A percentile compares a stretch with the other conserved stretches of the same genome.
phyloP scores from a whole-genome alignment of 2,888 invertebrate genomes.

The Eristalis intricaria region DNA sequence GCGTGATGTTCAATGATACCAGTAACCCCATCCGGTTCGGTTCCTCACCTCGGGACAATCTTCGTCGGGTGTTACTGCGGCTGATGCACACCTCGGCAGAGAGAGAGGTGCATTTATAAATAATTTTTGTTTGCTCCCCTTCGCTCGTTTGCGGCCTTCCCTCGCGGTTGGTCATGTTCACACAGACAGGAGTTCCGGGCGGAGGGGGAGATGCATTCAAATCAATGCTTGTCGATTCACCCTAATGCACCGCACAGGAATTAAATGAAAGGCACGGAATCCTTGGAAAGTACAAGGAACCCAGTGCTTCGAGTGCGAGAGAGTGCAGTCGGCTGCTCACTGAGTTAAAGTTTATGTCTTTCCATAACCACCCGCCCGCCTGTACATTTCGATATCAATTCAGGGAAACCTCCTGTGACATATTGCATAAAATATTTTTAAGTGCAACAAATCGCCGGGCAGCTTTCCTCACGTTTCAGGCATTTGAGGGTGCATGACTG shows the following conservation, averaged over 20 bases:
- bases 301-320: slow-evolving; percentile 5
- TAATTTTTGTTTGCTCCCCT: slow-evolving; percentile 64
- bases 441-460: slow-evolving; percentile 61
- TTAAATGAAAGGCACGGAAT: slow-evolving; percentile 52
- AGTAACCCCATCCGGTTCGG: slow-evolving; percentile 39
- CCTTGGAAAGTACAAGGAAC: slow-evolving; percentile 61
- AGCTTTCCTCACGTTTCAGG: slow-evolving; percentile 60
- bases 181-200: neutral
- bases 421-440: slow-evolving; percentile 65
- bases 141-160: slow-evolving; percentile 14
- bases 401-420: slow-evolving; percentile 48
- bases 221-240: slow-evolving; percentile 58
- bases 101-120: slow-evolving; percentile 68
- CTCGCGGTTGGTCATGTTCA: slow-evolving; percentile 37
- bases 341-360: slow-evolving; percentile 14
- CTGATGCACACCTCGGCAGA: slow-evolving; percentile 23
- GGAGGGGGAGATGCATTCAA: slow-evolving; percentile 40
- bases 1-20: slow-evolving; percentile 51
- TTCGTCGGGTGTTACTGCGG: neutral
- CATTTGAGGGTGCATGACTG: slow-evolving; percentile 54
- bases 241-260: slow-evolving; percentile 22
- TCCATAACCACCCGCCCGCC: neutral
- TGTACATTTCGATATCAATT: slow-evolving; percentile 60
- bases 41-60: slow-evolving; percentile 21
- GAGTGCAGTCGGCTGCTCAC: neutral